phyloP scores from a whole-genome alignment of 2,797 vertebrate species.

The Arvicola amphibius region DNA sequence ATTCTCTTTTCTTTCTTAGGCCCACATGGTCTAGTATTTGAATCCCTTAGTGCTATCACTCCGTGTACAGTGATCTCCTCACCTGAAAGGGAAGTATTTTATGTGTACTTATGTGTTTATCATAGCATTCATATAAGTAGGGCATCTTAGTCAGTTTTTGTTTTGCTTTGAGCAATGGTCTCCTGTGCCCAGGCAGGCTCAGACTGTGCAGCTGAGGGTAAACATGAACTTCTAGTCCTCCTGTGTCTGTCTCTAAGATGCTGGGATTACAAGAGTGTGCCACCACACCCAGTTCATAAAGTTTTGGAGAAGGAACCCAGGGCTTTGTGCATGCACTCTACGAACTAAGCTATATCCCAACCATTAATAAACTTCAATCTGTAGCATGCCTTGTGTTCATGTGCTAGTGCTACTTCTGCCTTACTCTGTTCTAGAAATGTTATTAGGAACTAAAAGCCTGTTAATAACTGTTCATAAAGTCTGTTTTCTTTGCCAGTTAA shows the following conservation, averaged over 20 bases:
- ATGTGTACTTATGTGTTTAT: not conserved
- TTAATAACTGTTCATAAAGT: not conserved
- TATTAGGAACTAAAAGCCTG: not conserved
- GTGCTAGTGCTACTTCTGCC: not conserved
- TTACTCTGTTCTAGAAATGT: not conserved
- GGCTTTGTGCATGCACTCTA: not conserved
- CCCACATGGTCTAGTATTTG: not conserved
- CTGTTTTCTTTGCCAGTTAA: constrained; percentile 16
- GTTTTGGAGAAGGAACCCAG: not conserved
- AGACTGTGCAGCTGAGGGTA: not conserved
- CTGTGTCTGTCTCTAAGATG: not conserved
- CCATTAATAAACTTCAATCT: not conserved
- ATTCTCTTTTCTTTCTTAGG: not conserved
- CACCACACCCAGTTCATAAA: not conserved
- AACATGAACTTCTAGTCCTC: not conserved
- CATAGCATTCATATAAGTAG: not conserved
- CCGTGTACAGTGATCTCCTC: not conserved
- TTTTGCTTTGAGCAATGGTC: not conserved
- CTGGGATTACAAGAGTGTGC: not conserved
- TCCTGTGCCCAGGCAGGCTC: not conserved
- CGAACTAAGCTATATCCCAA: not conserved
- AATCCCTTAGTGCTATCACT: not conserved
- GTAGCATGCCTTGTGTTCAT: not conserved
- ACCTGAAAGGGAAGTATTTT: not conserved
- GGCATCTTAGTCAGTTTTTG: not conserved